Evolutionary conservation across 1,140 invertebrate genomes (phyloP), one percentile per base, ranked within the genome.

Genomic region (Hycleus phaleratus): DNA sequence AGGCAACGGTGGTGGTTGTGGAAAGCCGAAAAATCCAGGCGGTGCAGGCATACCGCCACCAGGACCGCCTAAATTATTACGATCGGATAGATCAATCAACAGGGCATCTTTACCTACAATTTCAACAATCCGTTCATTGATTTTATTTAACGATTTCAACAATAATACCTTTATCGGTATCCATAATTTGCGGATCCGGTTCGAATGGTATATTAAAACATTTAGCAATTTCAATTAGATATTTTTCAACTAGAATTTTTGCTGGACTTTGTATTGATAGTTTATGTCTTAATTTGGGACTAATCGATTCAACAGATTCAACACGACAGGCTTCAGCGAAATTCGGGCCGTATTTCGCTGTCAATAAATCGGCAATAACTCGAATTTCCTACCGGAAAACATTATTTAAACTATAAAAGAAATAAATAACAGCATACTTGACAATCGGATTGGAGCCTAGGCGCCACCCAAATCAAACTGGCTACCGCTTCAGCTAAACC

Each of bases 401-500:
- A 53, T n/a, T 9, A 49, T 49, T 26, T 56, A 24, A 45, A 11
- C 42, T 43, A 25, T 46, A 52, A 40, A 46, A 10, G n/a, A 43
- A 32, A 26, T 32, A 12, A 48, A 10, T 12, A 48, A 32, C 2
- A 46, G 51, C 12, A 49, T 69, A 80, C 82, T 66, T 85, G 81
- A 45, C 91, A 80, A 77, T 93, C 90, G 57, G 85, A 85, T 68
- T 89, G 86, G 63, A 93, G 77, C 39, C 95, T 80, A 2, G 96
- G 95, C 44, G 94, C 88, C 3, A 93, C 93, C 97, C 97, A 99
- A 56, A 99, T 88, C 8, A 99, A 77, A 66, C 87, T 97, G 3
- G 94, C 95, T 62, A 99, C 92, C 3, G 96, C 89, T 78, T 99
- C 97, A 26, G 92, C 87, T 26, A 99, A 77, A 3, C 95, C 95